Percentiles rank a stretch among this genome's conserved stretches.
Conservation (phyloP, 2,797 vertebrate species). For the Potorous gilbertii region DNA sequence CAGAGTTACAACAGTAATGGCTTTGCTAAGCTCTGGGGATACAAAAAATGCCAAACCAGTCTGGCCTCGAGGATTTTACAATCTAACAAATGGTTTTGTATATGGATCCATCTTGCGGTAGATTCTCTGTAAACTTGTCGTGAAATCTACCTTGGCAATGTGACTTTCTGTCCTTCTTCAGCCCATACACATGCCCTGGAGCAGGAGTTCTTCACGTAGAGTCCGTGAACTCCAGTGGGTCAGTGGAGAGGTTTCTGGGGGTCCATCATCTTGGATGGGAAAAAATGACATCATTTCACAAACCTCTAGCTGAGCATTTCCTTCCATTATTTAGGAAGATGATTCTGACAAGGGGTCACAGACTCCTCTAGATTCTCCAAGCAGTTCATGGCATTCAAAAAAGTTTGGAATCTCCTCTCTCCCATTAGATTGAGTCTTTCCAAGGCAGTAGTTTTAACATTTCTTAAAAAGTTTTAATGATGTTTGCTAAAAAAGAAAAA, state of each 20-base stretch:
- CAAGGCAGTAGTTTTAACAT: neutral
- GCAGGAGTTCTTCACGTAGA: neutral
- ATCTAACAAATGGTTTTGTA: neutral
- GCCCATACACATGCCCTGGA: neutral
- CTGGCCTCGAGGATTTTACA: neutral
- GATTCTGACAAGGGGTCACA: neutral
- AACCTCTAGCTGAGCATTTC: neutral
- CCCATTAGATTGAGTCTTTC: neutral
- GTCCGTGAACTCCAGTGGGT: neutral
- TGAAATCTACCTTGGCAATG: neutral
- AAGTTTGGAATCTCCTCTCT: neutral
- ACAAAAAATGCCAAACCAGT: neutral
- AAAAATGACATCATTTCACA: neutral
- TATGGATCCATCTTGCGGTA: neutral
- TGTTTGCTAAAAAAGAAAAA: neutral
- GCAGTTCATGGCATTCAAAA: neutral
- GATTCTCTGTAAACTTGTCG: neutral
- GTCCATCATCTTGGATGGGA: neutral
- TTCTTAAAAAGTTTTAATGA: neutral
- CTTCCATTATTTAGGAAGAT: neutral
- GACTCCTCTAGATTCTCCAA: neutral
- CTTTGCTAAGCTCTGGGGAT: neutral
- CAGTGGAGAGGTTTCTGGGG: neutral
- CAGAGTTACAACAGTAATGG: neutral
- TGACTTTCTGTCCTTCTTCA: neutral